A percentile compares a stretch with the other conserved stretches of the same genome.
Evolutionary conservation across 2,888 invertebrate species (phyloP).

Genomic region (Trissolcus japonicus): DNA sequence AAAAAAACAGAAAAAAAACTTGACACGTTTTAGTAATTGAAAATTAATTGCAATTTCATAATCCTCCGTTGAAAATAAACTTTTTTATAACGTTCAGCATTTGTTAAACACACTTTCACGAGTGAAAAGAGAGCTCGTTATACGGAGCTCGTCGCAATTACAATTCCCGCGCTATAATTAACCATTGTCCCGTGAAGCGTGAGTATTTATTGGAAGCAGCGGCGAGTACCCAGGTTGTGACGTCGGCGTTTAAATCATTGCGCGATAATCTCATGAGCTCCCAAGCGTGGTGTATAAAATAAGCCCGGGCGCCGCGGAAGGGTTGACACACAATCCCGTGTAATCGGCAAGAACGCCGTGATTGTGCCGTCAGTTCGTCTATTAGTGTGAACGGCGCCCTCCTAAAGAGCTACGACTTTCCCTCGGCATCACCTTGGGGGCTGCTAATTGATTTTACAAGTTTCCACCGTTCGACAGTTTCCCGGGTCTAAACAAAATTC

Average conservation of each 20-base stretch:
- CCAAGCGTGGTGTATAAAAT: conserved; percentile 44
- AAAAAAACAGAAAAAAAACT: no score
- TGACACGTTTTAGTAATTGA: no score
- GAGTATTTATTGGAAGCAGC: conserved; percentile 1
- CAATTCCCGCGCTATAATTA: neutral
- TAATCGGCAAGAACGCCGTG: conserved; percentile 64
- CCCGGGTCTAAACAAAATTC: conserved; percentile 13
- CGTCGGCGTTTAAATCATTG: conserved; percentile 60
- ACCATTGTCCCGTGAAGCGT: neutral
- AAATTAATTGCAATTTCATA: no score
- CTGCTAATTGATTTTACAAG: conserved; percentile 76
- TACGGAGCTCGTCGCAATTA: no score
- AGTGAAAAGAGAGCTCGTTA: no score
- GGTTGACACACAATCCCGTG: conserved; percentile 56
- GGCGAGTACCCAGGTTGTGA: neutral
- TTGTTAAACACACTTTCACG: no score
- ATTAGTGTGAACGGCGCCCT: conserved; percentile 69
- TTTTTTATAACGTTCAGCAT: no score
- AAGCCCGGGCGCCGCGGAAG: conserved; percentile 55
- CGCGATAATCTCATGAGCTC: conserved; percentile 60
- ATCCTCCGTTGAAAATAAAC: no score
- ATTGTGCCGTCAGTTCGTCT: conserved; percentile 69
- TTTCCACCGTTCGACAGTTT: conserved; percentile 56
- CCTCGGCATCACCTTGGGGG: conserved; percentile 65
- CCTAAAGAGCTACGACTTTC: conserved; percentile 49